Base-by-base conservation (phyloP, 2,888 invertebrate genomes). In the Geophilus truncorum region DNA sequence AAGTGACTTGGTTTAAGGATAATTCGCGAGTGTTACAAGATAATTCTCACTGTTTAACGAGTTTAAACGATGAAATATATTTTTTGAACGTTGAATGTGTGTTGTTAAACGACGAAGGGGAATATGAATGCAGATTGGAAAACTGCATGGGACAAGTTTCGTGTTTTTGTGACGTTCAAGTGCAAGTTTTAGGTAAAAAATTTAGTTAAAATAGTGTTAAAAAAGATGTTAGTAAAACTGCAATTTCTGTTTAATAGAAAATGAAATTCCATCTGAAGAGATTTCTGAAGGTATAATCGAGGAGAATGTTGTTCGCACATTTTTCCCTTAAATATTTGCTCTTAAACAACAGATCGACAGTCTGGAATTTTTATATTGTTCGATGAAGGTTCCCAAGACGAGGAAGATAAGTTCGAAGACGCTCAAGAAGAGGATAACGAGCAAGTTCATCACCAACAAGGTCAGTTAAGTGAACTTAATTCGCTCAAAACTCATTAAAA, bases 301-400 rank as follows among this genome's bases (percentile, higher is more conserved):
- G 0, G 5, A 15, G 40, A 45, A 30, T 75, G 18, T 75, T 5
- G 23, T 4, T 21, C 0, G 2, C 10, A 3, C 7, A 28, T 70
- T 70, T 28, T 28, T 12, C 9, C 18, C 18, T 28, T 10, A 18
- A 70, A 45, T 78, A 28, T 51, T 34, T 77, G 76, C 15, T 15
- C 3, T 45, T 40, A 40, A 40, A 40, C 40, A 40, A 40, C 15
- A 80, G 78, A 78, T 3, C 80, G 80, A 1, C 78, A 82, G 32
- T 82, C 82, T 0, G 82, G 82, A 23, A 62, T 82, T 9, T 82
- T 82, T 80, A 82, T 82, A 32, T 79, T 82, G 21, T 81, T 82
- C 32, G 82, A 82, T 21, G 82, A 82, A 82, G 82, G 82, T 12
- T 82, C 82, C 6, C 81, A 81, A 78, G 82, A 82, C 78, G 82